These are phyloP conservation scores for Tachystola acroxantha DNA, from an alignment of 2,888 invertebrate species.

Conservation along the genomic window DNA sequence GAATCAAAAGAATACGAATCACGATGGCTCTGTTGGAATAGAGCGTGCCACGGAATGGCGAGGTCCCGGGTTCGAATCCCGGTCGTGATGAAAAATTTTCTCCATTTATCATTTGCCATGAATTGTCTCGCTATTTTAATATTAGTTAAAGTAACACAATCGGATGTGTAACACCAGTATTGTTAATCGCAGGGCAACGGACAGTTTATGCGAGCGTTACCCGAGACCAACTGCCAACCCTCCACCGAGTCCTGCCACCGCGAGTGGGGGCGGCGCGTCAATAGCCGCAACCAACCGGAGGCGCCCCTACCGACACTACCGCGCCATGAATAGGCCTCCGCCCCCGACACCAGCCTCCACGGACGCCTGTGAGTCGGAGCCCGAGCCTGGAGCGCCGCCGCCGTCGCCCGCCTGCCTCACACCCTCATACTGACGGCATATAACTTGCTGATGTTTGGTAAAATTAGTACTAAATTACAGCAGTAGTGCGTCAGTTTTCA, in stretches of 20 bases:
- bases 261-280: slow-evolving; percentile 80
- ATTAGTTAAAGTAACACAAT: too few species aligned
- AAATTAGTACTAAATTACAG: too few species aligned
- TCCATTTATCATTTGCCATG: too few species aligned
- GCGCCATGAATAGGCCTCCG: slow-evolving; percentile 91
- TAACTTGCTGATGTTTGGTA: too few species aligned
- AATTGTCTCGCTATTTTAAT: too few species aligned
- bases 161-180: too few species aligned
- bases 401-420: slow-evolving; percentile 92
- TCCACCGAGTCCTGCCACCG: slow-evolving; percentile 93
- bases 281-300: slow-evolving; percentile 72
- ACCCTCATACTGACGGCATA: slow-evolving; percentile 22
- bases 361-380: slow-evolving; percentile 93
- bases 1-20: too few species aligned
- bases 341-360: slow-evolving; percentile 97
- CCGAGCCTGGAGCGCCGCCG: slow-evolving; percentile 89
- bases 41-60: too few species aligned
- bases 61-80: too few species aligned
- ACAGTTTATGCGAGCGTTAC: slow-evolving; percentile 82
- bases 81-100: too few species aligned
- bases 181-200: slow-evolving; percentile 78
- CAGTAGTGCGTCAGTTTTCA: too few species aligned
- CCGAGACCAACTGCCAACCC: slow-evolving; percentile 94
- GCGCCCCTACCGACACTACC: slow-evolving; percentile 86
- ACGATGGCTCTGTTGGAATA: too few species aligned